phyloP scores from a whole-genome alignment of 2,113 vertebrate species.

The Malurus cyaneus region DNA sequence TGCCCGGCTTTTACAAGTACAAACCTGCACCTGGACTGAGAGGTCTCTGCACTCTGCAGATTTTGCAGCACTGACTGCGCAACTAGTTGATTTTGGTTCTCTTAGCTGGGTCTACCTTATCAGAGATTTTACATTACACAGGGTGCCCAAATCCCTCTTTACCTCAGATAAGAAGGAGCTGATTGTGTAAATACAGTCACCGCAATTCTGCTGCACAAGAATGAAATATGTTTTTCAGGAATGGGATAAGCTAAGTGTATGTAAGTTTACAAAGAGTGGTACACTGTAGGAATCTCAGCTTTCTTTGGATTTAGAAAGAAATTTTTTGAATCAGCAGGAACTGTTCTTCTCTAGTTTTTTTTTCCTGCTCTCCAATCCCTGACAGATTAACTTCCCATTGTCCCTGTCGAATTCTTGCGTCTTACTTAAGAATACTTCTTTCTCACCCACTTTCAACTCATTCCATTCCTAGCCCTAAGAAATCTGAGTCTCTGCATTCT shows the following conservation, averaged over 20 bases:
- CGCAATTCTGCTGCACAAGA: not conserved
- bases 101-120: not conserved
- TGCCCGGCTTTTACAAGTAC: not conserved
- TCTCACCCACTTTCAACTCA: not conserved
- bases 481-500: not conserved
- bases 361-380: not conserved
- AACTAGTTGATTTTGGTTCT: not conserved
- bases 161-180: not conserved
- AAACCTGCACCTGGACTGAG: not conserved
- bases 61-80: rapidly evolving
- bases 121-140: not conserved
- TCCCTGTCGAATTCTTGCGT: not conserved
- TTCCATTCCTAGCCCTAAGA: not conserved
- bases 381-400: not conserved
- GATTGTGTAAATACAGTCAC: not conserved
- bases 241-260: not conserved
- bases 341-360: not conserved
- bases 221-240: not conserved
- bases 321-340: not conserved
- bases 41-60: not conserved
- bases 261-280: not conserved
- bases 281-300: not conserved
- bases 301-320: not conserved
- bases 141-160: not conserved
- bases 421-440: not conserved